phyloP scores from a whole-genome alignment of 2,888 invertebrate genomes.

The Clivina fossor region DNA sequence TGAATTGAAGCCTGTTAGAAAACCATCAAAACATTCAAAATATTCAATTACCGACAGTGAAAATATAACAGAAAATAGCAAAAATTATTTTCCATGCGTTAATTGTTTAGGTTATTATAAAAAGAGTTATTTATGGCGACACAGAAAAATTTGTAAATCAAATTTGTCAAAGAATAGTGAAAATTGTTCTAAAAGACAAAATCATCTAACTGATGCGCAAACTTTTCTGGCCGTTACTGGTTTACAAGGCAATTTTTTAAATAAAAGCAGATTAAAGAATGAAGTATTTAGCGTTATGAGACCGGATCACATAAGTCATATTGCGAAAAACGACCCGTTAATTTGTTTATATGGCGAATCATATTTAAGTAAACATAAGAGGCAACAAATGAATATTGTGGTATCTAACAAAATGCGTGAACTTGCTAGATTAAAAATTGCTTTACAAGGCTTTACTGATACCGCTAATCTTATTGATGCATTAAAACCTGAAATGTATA shows the following conservation, averaged over 20 bases:
- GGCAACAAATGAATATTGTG: slow-evolving; percentile 33
- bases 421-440: slow-evolving; percentile 36
- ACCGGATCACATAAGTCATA: slow-evolving; percentile 39
- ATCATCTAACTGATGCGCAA: slow-evolving; percentile 35
- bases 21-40: too few relatives aligned
- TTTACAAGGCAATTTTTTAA: slow-evolving; percentile 31
- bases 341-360: slow-evolving; percentile 39
- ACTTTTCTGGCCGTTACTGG: slow-evolving; percentile 31
- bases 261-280: slow-evolving; percentile 32
- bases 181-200: slow-evolving; percentile 25
- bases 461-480: slow-evolving; percentile 7
- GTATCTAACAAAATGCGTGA: slow-evolving; percentile 40
- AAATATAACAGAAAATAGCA: too few relatives aligned
- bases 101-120: slow-evolving; percentile 37
- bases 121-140: slow-evolving; percentile 33
- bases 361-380: slow-evolving; percentile 38
- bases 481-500: slow-evolving; percentile 32
- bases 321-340: slow-evolving; percentile 38
- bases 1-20: slow-evolving; percentile 34
- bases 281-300: slow-evolving; percentile 40
- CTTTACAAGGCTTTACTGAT: slow-evolving; percentile 11
- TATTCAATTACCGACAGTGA: too few relatives aligned
- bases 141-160: slow-evolving; percentile 36
- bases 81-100: slow-evolving; percentile 35
- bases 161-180: slow-evolving; percentile 9